Conservation (phyloP, 2,797 vertebrate species). For the Salarias fasciatus region DNA sequence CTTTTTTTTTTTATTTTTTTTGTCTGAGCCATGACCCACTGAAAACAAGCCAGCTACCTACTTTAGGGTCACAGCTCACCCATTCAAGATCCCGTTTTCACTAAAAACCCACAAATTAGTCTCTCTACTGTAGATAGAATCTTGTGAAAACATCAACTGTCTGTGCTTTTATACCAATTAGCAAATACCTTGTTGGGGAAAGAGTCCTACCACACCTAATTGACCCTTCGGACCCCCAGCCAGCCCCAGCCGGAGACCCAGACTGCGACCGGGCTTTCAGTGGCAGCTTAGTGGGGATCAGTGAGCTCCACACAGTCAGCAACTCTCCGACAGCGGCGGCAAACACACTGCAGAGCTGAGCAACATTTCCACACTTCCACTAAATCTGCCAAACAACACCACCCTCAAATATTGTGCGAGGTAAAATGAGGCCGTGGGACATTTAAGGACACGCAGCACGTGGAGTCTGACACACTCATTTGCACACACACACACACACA, state of each 20-base stretch:
- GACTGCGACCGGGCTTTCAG: conserved; percentile 53
- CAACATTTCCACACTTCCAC: conserved; percentile 30
- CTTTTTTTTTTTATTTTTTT: no score
- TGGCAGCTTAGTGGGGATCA: conserved; percentile 75
- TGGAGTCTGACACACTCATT: conserved; percentile 10
- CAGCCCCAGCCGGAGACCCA: conserved; percentile 34
- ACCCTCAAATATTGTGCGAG: conserved; percentile 23
- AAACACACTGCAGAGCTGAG: conserved; percentile 43
- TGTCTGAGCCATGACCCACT: no score
- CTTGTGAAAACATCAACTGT: no score
- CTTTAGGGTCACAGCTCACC: no score
- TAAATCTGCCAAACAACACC: conserved; percentile 35
- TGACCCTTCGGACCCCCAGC: conserved; percentile 32
- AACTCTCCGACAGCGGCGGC: conserved; percentile 64
- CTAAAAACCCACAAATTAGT: no score
- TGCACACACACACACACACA: neutral
- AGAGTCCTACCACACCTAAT: conserved; percentile 25
- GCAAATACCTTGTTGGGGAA: conserved; percentile 27
- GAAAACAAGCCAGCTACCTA: no score
- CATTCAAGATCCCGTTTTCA: no score
- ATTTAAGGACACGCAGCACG: conserved; percentile 35
- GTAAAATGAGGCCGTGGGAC: conserved; percentile 22
- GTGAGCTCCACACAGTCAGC: conserved; percentile 70
- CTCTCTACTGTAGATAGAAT: no score
- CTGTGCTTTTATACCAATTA: conserved; percentile 4